Base-by-base conservation (phyloP, 1,140 invertebrate species). In the Cotesia vestalis region DNA sequence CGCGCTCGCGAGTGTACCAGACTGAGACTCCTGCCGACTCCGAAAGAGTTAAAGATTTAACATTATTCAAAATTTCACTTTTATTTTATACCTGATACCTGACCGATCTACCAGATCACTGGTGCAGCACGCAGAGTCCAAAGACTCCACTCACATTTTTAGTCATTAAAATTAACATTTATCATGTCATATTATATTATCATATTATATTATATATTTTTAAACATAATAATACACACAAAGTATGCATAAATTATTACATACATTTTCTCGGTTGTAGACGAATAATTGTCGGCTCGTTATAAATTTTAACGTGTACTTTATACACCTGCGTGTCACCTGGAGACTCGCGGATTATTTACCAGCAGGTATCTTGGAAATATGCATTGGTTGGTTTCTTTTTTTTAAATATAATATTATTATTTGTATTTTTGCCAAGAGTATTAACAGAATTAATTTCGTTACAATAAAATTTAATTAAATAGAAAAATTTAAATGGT, bases 21-120 rank as follows among this genome's bases (percentile, higher is more conserved):
- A 46, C 40, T 46, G 6, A 46, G 40, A 46, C 40, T 46, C 40
- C 40, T 46, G 40, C 40, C 11, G 40, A 46, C 40, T 46, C 40
- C 8, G 40, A 46, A 12, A 11, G 66, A 20, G 46, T 36, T 5
- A 35, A 46, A 14, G 20, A 14, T 34, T 27, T 27, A 27, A 27
- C 3, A 51, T 59, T 8, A 20, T 51, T n/a, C 27, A 36, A 59
- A 51, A 51, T 46, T 9, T 9, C 8, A 14, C 14, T 40, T 27
- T 27, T 27, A 61, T 34, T 20, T 27, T 61, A 27, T 64, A 64
- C 62, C 62, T 64, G 60, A 27, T 64, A 64, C 38, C 62, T 64
- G 60, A 62, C 36, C 12, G 35, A 38, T 36, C 51, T 64, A 51
- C 62, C 62, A 20, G 62, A 36, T 64, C 62, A 64, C 40, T 38